These are phyloP conservation scores for Rhyacophila brunnea DNA, from an alignment of 1,140 invertebrate genomes.

Conservation along the genomic window DNA sequence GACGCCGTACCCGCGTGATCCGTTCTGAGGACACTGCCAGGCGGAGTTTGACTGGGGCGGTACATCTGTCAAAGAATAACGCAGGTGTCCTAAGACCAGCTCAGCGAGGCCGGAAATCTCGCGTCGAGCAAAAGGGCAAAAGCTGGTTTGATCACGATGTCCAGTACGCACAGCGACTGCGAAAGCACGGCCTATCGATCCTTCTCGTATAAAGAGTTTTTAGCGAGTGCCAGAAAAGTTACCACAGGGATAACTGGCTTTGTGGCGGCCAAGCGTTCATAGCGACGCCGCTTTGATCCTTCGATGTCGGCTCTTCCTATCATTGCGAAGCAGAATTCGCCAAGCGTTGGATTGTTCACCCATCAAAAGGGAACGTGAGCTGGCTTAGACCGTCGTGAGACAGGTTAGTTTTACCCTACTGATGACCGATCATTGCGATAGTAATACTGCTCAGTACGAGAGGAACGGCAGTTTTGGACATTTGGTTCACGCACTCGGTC, in stretches of 20 bases:
- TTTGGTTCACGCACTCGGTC: constrained; percentile 70
- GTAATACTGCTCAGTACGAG: constrained; percentile 54
- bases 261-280: constrained; percentile 82
- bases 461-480: constrained; percentile 73
- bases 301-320: constrained; percentile 86
- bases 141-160: constrained; percentile 67
- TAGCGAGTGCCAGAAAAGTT: constrained; percentile 81
- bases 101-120: constrained; percentile 84
- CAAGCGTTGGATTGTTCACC: constrained; percentile 83
- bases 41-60: constrained; percentile 81
- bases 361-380: constrained; percentile 71
- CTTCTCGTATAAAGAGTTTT: constrained; percentile 74
- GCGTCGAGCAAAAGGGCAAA: constrained; percentile 82
- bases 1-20: constrained; percentile 52
- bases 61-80: constrained; percentile 79
- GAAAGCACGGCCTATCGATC: constrained; percentile 80
- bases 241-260: constrained; percentile 81
- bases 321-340: constrained; percentile 82
- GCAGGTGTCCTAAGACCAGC: constrained; percentile 82
- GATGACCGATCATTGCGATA: constrained; percentile 16
- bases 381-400: constrained; percentile 67
- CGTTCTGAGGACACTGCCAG: constrained; percentile 68
- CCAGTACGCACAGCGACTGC: constrained; percentile 63
- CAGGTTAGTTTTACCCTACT: constrained; percentile 9
- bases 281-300: constrained; percentile 80